Conservation (phyloP, 1,140 invertebrate genomes). For the Agrilus planipennis region DNA sequence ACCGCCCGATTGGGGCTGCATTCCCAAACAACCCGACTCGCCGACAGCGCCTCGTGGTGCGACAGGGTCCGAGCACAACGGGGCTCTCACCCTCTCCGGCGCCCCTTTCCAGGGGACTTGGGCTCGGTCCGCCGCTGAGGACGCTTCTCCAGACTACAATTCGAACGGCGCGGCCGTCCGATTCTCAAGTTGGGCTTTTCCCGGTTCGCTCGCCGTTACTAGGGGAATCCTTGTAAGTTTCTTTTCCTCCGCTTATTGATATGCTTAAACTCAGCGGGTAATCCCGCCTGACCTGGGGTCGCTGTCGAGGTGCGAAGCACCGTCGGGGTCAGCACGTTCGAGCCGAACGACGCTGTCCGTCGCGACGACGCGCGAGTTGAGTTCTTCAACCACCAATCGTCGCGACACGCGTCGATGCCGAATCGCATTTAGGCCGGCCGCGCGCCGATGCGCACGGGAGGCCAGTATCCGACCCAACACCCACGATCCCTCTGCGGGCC, state of each 20-base stretch:
- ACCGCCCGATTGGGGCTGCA: slow-evolving; percentile 74
- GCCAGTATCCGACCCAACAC: background rate
- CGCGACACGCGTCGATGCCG: background rate
- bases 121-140: slow-evolving; percentile 33
- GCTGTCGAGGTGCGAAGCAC: slow-evolving; percentile 17
- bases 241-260: slow-evolving; percentile 86
- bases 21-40: slow-evolving; percentile 78
- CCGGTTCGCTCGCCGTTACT: slow-evolving; percentile 80
- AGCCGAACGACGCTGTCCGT: background rate
- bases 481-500: background rate
- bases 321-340: slow-evolving; percentile 1
- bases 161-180: slow-evolving; percentile 34
- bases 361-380: background rate
- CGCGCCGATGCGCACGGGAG: background rate
- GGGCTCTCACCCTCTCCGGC: slow-evolving; percentile 60
- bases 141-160: slow-evolving; percentile 56
- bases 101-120: slow-evolving; percentile 59
- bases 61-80: no score
- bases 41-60: no score
- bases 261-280: slow-evolving; percentile 78
- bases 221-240: slow-evolving; percentile 80
- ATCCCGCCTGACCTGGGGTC: slow-evolving; percentile 58
- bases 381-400: background rate
- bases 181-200: slow-evolving; percentile 61
- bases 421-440: no score